phyloP scores from a whole-genome alignment of 2,113 vertebrate species.

The Arizona elegans region DNA sequence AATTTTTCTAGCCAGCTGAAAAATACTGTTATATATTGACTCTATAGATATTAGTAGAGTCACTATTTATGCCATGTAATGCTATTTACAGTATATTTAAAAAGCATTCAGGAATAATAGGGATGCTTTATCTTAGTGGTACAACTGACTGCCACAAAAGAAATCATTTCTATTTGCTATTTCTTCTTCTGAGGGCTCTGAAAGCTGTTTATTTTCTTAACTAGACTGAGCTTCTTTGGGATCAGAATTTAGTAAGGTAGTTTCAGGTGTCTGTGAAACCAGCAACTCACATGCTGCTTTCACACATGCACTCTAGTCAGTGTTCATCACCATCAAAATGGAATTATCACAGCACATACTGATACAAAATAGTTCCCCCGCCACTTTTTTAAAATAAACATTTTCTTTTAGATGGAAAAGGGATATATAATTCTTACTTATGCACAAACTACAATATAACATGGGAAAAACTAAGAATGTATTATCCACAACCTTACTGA shows the following conservation, averaged over 20 bases:
- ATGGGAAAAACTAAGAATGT: neutral
- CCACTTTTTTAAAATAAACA: neutral
- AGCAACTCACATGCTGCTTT: neutral
- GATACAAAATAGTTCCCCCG: neutral
- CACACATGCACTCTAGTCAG: neutral
- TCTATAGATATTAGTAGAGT: neutral
- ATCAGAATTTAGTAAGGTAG: neutral
- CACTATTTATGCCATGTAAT: neutral
- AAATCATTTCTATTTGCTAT: neutral
- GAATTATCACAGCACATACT: neutral
- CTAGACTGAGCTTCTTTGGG: neutral
- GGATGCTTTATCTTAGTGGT: neutral
- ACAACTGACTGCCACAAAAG: neutral
- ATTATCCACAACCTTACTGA: neutral
- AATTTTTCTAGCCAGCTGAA: neutral
- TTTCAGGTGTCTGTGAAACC: neutral
- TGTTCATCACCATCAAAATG: neutral
- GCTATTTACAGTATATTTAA: neutral
- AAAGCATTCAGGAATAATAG: neutral
- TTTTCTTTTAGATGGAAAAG: neutral
- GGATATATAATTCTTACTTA: neutral
- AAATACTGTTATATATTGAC: neutral
- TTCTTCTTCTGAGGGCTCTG: neutral
- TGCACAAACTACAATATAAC: neutral
- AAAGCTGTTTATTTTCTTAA: neutral